Conservation (phyloP, 1,140 invertebrate species). For the Drosophila leontia region DNA sequence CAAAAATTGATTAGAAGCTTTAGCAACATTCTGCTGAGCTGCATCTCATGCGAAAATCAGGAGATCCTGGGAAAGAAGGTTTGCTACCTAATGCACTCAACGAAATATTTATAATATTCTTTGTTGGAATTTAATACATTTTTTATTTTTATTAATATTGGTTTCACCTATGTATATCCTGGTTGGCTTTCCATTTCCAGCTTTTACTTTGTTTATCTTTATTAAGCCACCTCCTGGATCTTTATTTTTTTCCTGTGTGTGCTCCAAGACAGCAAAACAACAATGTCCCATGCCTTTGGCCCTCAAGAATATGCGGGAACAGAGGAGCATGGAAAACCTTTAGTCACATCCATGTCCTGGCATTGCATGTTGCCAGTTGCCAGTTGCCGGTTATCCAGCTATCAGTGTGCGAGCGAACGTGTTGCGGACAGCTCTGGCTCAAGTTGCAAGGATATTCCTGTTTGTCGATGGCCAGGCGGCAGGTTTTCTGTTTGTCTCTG, state of each 20-base stretch:
- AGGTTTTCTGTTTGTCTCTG: slow-evolving; percentile 65
- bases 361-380: slow-evolving; percentile 23
- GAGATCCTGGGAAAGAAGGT: background rate
- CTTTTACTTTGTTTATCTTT: background rate
- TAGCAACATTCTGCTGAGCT: slow-evolving; percentile 55
- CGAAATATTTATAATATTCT: background rate
- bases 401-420: slow-evolving; percentile 52
- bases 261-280: slow-evolving; percentile 29
- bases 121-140: background rate
- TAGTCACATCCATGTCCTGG: slow-evolving; percentile 41
- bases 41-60: slow-evolving; percentile 32
- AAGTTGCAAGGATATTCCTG: slow-evolving; percentile 78
- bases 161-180: background rate
- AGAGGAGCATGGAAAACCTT: background rate
- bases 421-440: slow-evolving; percentile 77
- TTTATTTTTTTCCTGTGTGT: background rate
- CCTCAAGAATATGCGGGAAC: slow-evolving; percentile 57
- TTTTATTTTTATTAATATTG: no score
- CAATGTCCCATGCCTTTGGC: slow-evolving; percentile 22
- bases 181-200: no score
- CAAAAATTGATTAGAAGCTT: slow-evolving; percentile 82
- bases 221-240: no score
- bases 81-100: slow-evolving; percentile 7
- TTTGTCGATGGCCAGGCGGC: slow-evolving; percentile 64
- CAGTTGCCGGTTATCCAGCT: background rate